Evolutionary conservation across 2,888 invertebrate species (phyloP).

Genomic region (Nomada hirtipes): DNA sequence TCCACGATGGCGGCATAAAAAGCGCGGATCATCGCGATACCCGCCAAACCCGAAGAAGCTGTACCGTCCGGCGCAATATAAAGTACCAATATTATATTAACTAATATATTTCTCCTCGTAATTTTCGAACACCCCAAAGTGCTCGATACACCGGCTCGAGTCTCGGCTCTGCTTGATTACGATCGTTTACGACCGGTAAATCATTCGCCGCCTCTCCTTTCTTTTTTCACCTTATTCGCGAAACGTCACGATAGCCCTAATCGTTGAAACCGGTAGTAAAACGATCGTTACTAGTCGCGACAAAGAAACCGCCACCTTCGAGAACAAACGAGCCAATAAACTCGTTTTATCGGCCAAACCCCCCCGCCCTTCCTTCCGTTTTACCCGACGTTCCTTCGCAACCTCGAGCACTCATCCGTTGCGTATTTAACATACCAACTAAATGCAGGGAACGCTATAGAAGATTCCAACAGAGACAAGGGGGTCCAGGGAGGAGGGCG

Average conservation of each 20-base stretch:
- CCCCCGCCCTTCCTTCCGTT: slow-evolving; percentile 56
- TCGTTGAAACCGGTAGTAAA: slow-evolving; percentile 76
- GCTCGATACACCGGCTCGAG: slow-evolving; percentile 55
- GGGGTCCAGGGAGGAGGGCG: background rate
- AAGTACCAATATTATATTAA: slow-evolving; percentile 60
- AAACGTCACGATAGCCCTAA: slow-evolving; percentile 69
- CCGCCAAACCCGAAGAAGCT: background rate
- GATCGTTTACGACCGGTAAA: slow-evolving; percentile 78
- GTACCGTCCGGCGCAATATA: slow-evolving; percentile 25
- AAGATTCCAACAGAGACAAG: slow-evolving; percentile 21
- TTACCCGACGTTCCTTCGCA: slow-evolving; percentile 41
- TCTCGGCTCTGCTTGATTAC: slow-evolving; percentile 69
- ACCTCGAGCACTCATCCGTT: slow-evolving; percentile 40
- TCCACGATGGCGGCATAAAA: background rate
- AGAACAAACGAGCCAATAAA: slow-evolving; percentile 73
- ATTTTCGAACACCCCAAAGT: slow-evolving; percentile 65
- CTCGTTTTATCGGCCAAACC: slow-evolving; percentile 62
- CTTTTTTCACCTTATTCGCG: slow-evolving; percentile 65
- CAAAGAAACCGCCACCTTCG: slow-evolving; percentile 73
- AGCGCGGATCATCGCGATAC: slow-evolving; percentile 12
- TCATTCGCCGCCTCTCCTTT: slow-evolving; percentile 58
- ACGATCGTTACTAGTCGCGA: slow-evolving; percentile 75
- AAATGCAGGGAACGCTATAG: slow-evolving; percentile 37
- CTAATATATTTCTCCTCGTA: slow-evolving; percentile 67
- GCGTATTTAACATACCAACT: slow-evolving; percentile 61